Base-by-base conservation (phyloP, 2,888 invertebrate species). In the Archaeoteleia sp. region DNA sequence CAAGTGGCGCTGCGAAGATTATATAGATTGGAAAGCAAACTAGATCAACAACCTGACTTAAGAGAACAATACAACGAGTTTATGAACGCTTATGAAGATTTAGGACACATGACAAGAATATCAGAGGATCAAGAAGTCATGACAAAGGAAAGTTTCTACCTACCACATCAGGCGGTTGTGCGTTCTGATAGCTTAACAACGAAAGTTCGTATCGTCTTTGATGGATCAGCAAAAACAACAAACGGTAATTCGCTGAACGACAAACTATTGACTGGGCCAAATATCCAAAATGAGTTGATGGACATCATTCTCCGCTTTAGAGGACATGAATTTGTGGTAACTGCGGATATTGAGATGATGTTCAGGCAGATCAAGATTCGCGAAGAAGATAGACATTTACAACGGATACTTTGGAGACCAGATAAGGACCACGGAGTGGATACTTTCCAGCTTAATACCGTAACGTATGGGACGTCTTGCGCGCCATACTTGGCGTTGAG, bases 51-150 rank as follows among this genome's bases (percentile, higher is more conserved):
- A 29, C 12, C 45, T 29, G 10, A 25, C 5, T 14, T 70, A 10
- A 37, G 39, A 27, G 14, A 23, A 13, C 15, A 42, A 15, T 70
- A 70, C 10, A 20, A 9, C 13, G 23, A 55, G 23, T 66, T 70
- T 37, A 55, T 62, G 53, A 5, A 46, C n/a, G 61, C 66, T 5
- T 70, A 70, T 46, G 7, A 35, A 23, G 9, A 45, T 3, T 40
- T 40, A 7, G 53, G 55, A 17, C 65, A 66, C 39, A 66, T 69
- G 61, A 23, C 48, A 14, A n/a, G 10, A 32, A 32, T 10, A 10
- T 8, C 8, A 32, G 32, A 10, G 10, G 10, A 32, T 5, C 32
- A 5, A 5, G 10, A 9, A 5, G 10, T n/a, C 1, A 32, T 10
- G 12, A 12, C 1, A 12, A 32, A 63, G 3, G 13, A 29, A 6